Evolutionary conservation across 2,113 vertebrate genomes (phyloP), one percentile per base, ranked within the genome.

Genomic region (Pelobates fuscus): DNA sequence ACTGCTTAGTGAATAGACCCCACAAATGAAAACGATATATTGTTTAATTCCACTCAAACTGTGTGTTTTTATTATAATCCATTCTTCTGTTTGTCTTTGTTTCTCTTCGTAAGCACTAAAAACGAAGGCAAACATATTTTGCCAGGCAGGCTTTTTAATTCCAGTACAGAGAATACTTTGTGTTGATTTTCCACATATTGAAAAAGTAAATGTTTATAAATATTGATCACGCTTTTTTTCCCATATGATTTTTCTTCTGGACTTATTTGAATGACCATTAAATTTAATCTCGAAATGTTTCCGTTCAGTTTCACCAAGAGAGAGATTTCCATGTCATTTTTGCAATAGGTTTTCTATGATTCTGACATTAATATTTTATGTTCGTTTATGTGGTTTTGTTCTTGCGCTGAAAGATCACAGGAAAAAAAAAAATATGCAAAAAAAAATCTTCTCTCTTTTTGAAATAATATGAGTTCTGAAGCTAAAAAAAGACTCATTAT

Each of bases 341-440:
- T 59, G 54, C 68, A 61, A 68, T 77, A 68, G 57, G 73, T 61
- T 77, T 67, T 77, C 64, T 77, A 54, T 68, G 64, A 77, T 59
- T 52, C 54, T 14, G 57, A 68, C 65, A 77, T 77, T 77, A 77
- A 77, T 77, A 77, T 77, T 77, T 77, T 77, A 77, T 77, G 64
- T 26, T 77, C 64, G 14, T 32, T 77, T 68, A 61, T 61, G 64
- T 32, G 32, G 65, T 68, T 77, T 77, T 77, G 65, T 67, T 77
- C 65, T 68, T 77, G 44, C 68, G 68, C 67, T 15, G 57, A 68
- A 77, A 68, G 73, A 77, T 77, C 73, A 68, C 52, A 62, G 67
- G 73, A 29, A 49, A 46, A 37, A 37, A 37, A 37, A 75, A 67
- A 75, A 75, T 75, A 67, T 75, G 54, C 58, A 24, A 73, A 75